Conservation (phyloP, 1,140 invertebrate species). For the Drosophila busckii region DNA sequence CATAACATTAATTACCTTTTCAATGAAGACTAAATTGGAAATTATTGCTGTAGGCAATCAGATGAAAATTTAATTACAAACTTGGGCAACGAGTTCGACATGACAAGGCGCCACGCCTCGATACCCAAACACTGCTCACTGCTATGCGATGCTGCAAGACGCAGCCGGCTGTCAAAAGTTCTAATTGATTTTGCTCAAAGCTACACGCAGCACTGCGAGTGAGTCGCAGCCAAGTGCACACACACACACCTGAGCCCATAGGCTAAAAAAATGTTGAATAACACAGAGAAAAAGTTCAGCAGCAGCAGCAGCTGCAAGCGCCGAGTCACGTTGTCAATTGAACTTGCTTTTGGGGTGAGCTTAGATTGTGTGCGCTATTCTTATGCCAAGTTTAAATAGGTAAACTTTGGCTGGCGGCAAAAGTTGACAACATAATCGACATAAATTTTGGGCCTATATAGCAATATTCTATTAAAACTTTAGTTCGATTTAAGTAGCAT, state of each 20-base stretch:
- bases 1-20: conserved; percentile 64
- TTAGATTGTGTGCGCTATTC: conserved; percentile 8
- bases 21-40: conserved; percentile 59
- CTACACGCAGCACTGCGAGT: conserved; percentile 3
- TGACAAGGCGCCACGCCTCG: conserved; percentile 4
- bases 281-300: conserved; percentile 48
- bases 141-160: conserved; percentile 28
- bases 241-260: conserved; percentile 14
- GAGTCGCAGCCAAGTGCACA: conserved; percentile 27
- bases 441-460: conserved; percentile 65
- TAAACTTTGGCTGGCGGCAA: conserved; percentile 49
- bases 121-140: neutral
- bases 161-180: conserved; percentile 64
- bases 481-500: no score
- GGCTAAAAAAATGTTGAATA: no score
- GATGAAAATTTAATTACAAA: conserved; percentile 64
- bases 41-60: conserved; percentile 62
- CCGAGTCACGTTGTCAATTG: conserved; percentile 69
- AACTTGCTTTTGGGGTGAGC: conserved; percentile 37
- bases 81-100: conserved; percentile 10
- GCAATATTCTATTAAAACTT: conserved; percentile 72
- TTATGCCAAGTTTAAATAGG: conserved; percentile 64
- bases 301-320: conserved; percentile 13
- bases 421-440: conserved; percentile 74
- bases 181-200: conserved; percentile 70